Evolutionary conservation across 2,888 invertebrate genomes (phyloP).

Genomic region (Lasius fuliginosus): DNA sequence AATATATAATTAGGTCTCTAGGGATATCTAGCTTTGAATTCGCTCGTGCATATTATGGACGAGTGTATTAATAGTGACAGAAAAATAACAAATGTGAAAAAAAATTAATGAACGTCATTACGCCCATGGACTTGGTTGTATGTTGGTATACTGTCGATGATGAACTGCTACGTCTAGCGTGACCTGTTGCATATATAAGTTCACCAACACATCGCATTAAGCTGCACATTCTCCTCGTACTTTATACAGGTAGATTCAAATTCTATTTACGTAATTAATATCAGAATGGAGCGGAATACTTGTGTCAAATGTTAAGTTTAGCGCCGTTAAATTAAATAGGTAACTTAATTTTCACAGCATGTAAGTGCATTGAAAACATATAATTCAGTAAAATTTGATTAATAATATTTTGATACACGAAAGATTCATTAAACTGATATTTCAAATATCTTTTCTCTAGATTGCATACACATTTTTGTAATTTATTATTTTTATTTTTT

Average conservation of each 20-base stretch:
- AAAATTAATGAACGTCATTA: constrained; percentile 70
- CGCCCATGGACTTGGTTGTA: constrained; percentile 63
- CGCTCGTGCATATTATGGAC: constrained; percentile 18
- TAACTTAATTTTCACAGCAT: constrained; percentile 11
- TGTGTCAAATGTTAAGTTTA: background rate
- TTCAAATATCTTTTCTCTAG: background rate
- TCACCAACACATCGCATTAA: constrained; percentile 63
- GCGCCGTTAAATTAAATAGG: background rate
- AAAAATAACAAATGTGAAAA: constrained; percentile 64
- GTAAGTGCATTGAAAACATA: background rate
- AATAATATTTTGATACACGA: background rate
- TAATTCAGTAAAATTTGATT: constrained; percentile 7
- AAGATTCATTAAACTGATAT: background rate
- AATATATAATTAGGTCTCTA: constrained; percentile 18
- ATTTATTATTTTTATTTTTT: background rate
- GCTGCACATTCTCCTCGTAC: constrained; percentile 61
- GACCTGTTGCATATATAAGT: constrained; percentile 74
- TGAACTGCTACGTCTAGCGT: constrained; percentile 77
- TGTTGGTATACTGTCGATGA: constrained; percentile 74
- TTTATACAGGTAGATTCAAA: constrained; percentile 61
- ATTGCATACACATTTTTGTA: background rate
- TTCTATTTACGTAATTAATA: constrained; percentile 31
- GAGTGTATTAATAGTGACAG: constrained; percentile 26
- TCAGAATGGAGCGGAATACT: background rate
- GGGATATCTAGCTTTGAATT: constrained; percentile 8